Evolutionary conservation across 1,140 invertebrate species (phyloP), one percentile per base, ranked within the genome.

Genomic region (Steinernema feltiae): DNA sequence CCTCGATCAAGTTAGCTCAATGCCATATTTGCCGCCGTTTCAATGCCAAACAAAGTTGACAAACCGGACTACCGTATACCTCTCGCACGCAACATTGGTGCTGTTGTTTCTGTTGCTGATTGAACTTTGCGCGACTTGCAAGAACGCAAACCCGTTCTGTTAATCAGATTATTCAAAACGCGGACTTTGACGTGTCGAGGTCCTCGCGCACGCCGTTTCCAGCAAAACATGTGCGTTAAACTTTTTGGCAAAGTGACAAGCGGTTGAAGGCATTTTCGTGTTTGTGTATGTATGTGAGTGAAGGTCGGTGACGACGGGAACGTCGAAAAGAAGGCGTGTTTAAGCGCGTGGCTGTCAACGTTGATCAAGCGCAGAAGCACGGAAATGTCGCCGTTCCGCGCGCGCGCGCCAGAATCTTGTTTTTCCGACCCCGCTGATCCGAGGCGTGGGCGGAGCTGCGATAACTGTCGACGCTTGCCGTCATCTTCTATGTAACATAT

Each of bases 281-380:
- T 7, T 41, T 7, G 53, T 21, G 53, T 63, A 21, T n/a, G n/a
- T n/a, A n/a, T n/a, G 53, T 27, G 53, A 21, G 2, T 12, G 15
- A 7, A 7, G 15, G 53, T 7, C 7, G 35, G 35, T 7, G 35
- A 41, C 7, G 7, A 18, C 35, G 18, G 18, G 35, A 7, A 41
- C 7, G 7, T 3, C 12, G 53, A 12, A 63, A 63, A 27, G 53
- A 27, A 63, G 53, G 53, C 53, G 53, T 63, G 53, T 63, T 63
- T 63, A n/a, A n/a, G n/a, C n/a, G 53, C 53, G 53, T 21, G 15
- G 53, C 53, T 63, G 53, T 63, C 53, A 63, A 63, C 53, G 53
- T 15, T 63, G 53, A 63, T 63, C 53, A 63, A 27, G 53, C 12
- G 53, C 24, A 3, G 15, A 63, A 63, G 53, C 53, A 63, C 53